Evolutionary conservation across 2,888 invertebrate species (phyloP).

Genomic region (Gari tellinella): DNA sequence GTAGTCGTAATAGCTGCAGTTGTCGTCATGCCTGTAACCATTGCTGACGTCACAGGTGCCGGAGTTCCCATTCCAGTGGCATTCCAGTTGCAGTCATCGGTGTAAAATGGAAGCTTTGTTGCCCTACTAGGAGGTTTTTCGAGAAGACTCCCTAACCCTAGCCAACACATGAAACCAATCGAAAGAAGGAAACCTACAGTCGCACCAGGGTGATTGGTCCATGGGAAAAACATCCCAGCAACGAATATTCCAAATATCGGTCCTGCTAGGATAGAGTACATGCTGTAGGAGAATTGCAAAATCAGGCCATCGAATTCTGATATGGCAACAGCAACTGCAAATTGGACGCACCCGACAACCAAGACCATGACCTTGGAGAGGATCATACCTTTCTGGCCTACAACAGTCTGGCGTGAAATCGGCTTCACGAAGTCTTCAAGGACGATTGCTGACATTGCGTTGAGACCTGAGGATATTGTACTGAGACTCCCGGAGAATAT

Average conservation of each 20-base stretch:
- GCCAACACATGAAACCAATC: constrained; percentile 55
- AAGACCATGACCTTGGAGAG: constrained; percentile 43
- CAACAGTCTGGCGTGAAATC: constrained; percentile 20
- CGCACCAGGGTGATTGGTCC: constrained; percentile 71
- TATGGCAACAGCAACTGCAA: constrained; percentile 45
- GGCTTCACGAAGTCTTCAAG: constrained; percentile 55
- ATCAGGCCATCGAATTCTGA: constrained; percentile 46
- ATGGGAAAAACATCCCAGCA: constrained; percentile 85
- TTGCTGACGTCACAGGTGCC: neutral
- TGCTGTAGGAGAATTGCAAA: constrained; percentile 77
- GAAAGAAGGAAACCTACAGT: constrained; percentile 39
- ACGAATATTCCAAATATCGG: constrained; percentile 78
- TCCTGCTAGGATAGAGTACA: constrained; percentile 78
- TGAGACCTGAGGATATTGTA: constrained; percentile 49
- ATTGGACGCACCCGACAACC: constrained; percentile 40
- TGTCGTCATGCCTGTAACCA: neutral
- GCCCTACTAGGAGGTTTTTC: constrained; percentile 30
- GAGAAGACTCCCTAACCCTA: constrained; percentile 41
- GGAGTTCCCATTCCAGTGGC: constrained; percentile 8
- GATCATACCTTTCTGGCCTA: constrained; percentile 29
- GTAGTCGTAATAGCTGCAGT: constrained; percentile 12
- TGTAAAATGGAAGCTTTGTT: constrained; percentile 20
- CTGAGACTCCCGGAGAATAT: constrained; percentile 97
- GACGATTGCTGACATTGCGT: constrained; percentile 53
- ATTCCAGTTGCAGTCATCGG: constrained; percentile 38